Conservation (phyloP, 1,140 invertebrate genomes). For the Heterodera schachtii region DNA sequence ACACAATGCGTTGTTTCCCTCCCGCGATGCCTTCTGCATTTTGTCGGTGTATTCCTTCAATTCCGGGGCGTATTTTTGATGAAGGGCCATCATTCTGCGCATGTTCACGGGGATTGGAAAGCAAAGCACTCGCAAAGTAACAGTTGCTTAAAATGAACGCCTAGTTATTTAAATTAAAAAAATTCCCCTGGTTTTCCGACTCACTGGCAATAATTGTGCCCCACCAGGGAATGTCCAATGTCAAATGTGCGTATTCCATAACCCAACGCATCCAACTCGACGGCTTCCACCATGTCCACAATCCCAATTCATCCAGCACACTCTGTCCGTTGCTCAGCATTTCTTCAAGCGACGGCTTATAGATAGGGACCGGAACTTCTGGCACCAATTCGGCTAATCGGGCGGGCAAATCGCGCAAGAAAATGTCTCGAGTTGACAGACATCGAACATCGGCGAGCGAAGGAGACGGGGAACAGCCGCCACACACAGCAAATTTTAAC, state of each 20-base stretch:
- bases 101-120: conserved; percentile 58
- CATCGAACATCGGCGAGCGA: not conserved
- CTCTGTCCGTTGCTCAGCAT: conserved; percentile 37
- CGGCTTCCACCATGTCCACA: conserved; percentile 49
- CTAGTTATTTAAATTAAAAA: no score
- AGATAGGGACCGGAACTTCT: not conserved
- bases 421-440: not conserved
- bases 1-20: conserved; percentile 57
- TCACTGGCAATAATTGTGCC: conserved; percentile 39
- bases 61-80: conserved; percentile 52
- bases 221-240: conserved; percentile 51
- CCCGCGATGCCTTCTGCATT: conserved; percentile 51
- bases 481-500: not conserved
- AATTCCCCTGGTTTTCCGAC: not conserved
- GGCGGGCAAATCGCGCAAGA: not conserved
- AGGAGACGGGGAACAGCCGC: no score
- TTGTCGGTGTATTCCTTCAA: conserved; percentile 51
- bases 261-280: conserved; percentile 46
- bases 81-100: conserved; percentile 54
- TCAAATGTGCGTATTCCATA: conserved; percentile 38
- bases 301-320: conserved; percentile 43
- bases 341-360: conserved; percentile 41
- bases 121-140: conserved; percentile 49
- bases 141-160: conserved; percentile 51
- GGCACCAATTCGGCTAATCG: not conserved